Evolutionary conservation across 1,140 invertebrate genomes (phyloP).

Genomic region (Drosophila kikkawai): DNA sequence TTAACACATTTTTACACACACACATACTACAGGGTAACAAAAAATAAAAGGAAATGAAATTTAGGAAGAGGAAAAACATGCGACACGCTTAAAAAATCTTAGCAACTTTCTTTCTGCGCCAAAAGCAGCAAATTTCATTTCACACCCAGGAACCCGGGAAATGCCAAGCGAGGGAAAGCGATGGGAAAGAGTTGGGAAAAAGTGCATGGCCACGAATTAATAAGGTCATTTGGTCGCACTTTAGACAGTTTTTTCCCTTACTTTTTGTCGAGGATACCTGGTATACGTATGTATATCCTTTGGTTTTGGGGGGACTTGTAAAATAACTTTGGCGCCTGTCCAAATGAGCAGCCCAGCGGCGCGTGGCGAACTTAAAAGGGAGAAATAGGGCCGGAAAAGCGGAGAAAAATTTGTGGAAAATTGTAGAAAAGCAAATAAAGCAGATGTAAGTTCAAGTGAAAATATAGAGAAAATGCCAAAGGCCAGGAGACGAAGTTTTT

Average conservation of each 20-base stretch:
- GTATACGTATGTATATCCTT: conserved; percentile 6
- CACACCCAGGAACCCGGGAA: conserved; percentile 60
- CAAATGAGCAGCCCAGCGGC: conserved; percentile 75
- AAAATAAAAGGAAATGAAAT: conserved; percentile 29
- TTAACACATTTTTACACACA: conserved; percentile 66
- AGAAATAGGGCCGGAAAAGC: background rate
- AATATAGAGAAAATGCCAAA: background rate
- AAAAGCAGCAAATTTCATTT: conserved; percentile 80
- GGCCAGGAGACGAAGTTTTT: background rate
- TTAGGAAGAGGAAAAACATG: conserved; percentile 29
- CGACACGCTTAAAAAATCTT: conserved; percentile 80
- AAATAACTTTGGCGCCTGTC: conserved; percentile 70
- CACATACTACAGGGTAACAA: conserved; percentile 10
- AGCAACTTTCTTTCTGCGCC: conserved; percentile 78
- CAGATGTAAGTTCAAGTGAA: background rate
- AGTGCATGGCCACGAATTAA: conserved; percentile 82
- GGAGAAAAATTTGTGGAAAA: background rate
- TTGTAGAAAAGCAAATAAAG: background rate
- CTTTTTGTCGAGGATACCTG: background rate
- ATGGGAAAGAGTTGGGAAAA: conserved; percentile 36
- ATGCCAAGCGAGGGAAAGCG: conserved; percentile 27
- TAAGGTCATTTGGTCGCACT: conserved; percentile 81
- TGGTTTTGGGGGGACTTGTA: conserved; percentile 22
- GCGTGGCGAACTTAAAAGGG: conserved; percentile 60
- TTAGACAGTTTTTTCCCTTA: conserved; percentile 48